phyloP scores from a whole-genome alignment of 1,140 invertebrate genomes.

The Pseudomyrmex concolor region DNA sequence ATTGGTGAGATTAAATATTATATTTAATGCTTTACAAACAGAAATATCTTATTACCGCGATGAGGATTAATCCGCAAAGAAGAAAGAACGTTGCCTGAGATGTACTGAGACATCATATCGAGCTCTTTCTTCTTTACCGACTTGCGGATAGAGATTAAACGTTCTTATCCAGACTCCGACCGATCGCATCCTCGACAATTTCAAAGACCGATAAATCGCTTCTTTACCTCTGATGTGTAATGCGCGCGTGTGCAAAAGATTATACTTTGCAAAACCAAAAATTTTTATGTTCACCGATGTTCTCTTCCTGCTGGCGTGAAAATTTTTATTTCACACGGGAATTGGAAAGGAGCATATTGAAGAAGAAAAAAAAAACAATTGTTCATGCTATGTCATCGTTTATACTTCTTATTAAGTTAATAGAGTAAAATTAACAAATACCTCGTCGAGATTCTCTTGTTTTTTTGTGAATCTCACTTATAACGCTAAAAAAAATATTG shows the following conservation, averaged over 20 bases:
- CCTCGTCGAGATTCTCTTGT: too few species aligned
- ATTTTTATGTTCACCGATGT: too few species aligned
- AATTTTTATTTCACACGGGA: too few species aligned
- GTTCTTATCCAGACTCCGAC: conserved; percentile 9
- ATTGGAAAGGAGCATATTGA: too few species aligned
- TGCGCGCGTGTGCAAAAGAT: not conserved
- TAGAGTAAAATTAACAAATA: too few species aligned
- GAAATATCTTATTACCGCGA: not conserved
- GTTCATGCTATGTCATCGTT: too few species aligned
- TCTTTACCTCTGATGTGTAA: not conserved
- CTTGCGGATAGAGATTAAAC: conserved; percentile 26
- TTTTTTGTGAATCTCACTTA: too few species aligned
- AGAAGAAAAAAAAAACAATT: too few species aligned
- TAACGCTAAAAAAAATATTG: too few species aligned
- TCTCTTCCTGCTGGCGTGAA: too few species aligned
- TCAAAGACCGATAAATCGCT: conserved; percentile 38
- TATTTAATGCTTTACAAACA: not conserved
- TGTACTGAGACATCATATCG: not conserved
- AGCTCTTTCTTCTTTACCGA: conserved; percentile 47
- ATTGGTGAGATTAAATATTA: not conserved
- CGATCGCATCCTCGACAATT: not conserved
- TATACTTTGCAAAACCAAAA: too few species aligned
- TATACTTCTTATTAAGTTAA: too few species aligned
- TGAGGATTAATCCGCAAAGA: not conserved
- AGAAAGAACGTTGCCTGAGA: not conserved